Evolutionary conservation across 2,113 vertebrate genomes (phyloP).

Genomic region (Odocoileus virginianus): DNA sequence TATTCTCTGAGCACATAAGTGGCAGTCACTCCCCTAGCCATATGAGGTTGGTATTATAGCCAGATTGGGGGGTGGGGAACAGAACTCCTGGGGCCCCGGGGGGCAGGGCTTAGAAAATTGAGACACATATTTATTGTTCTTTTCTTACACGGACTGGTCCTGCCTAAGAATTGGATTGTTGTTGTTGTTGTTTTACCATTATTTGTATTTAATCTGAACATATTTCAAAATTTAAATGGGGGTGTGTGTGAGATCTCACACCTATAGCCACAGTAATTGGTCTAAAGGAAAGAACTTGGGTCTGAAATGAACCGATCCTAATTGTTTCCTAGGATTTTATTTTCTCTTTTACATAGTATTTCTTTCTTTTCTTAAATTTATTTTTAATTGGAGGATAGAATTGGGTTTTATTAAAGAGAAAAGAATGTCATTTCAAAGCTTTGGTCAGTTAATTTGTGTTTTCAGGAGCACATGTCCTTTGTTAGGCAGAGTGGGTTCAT

Average conservation of each 20-base stretch:
- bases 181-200: neutral
- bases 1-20: neutral
- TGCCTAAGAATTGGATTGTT: neutral
- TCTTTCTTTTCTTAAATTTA: neutral
- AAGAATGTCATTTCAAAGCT: neutral
- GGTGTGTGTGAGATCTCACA: neutral
- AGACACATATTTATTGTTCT: neutral
- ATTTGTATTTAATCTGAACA: neutral
- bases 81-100: fast-evolving
- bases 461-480: neutral
- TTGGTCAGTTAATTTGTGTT: neutral
- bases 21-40: neutral
- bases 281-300: neutral
- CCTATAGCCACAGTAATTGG: neutral
- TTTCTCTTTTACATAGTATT: neutral
- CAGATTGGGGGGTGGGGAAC: neutral
- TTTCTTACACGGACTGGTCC: neutral
- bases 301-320: neutral
- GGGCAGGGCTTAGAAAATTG: neutral
- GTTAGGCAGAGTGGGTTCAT: neutral
- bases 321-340: neutral
- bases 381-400: neutral
- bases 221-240: neutral
- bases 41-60: neutral
- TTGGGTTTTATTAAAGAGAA: neutral